These are phyloP conservation scores for Chironomus tentans DNA, from an alignment of 2,888 invertebrate species.

Conservation along the genomic window DNA sequence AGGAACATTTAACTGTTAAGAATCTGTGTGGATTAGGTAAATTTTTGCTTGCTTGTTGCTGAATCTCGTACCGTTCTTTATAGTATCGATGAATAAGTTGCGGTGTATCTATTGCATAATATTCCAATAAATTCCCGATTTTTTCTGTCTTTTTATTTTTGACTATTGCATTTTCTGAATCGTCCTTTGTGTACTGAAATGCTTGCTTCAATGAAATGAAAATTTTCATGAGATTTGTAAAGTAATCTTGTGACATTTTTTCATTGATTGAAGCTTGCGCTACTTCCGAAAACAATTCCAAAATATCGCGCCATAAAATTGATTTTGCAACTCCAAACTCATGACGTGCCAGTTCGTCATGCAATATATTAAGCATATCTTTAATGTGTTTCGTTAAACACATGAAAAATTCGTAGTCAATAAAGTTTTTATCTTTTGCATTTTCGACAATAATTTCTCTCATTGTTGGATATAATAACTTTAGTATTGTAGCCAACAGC, in stretches of 20 bases:
- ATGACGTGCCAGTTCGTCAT: background rate
- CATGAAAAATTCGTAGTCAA: background rate
- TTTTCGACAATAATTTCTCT: background rate
- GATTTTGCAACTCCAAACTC: background rate
- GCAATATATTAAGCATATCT: background rate
- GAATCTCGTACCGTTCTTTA: constrained; percentile 6
- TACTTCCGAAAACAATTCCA: background rate
- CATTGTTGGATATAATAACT: background rate
- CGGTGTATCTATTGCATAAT: background rate
- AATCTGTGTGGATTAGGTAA: background rate
- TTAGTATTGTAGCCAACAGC: background rate
- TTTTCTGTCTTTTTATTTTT: background rate
- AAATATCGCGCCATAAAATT: background rate
- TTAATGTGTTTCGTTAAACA: background rate
- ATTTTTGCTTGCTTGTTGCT: background rate
- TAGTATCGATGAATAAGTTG: constrained; percentile 11
- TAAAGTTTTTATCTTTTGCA: background rate
- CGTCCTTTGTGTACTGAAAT: background rate
- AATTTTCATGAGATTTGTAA: background rate
- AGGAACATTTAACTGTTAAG: background rate
- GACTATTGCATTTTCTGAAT: background rate
- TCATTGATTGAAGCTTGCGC: background rate
- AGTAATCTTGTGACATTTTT: background rate
- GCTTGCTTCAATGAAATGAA: background rate
- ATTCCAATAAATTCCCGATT: background rate